Base-by-base conservation (phyloP, 2,888 invertebrate species). In the Diaprepes abbreviatus region DNA sequence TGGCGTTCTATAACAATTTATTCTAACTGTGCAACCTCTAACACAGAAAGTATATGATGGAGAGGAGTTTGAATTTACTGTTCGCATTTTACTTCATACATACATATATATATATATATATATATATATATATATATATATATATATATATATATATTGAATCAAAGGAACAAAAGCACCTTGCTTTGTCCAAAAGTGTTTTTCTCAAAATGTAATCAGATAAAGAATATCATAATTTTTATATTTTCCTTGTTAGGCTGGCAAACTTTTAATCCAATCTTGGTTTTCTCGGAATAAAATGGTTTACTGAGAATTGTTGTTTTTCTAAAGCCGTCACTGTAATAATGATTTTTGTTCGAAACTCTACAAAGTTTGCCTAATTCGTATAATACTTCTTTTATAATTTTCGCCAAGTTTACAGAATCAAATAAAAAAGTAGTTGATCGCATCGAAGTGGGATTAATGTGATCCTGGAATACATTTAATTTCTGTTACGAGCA, bases 371-470 rank as follows among this genome's bases (percentile, higher is more conserved):
- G n/a, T 16, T 40, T 40, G 17, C 43, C 43, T 43, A 43, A 43
- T 43, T 43, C 43, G 3, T 19, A 19, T 21, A 43, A 21, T 9
- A 43, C 40, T 17, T 16, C 21, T 43, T 43, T 43, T 21, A 19
- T 43, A 43, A 43, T 43, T 43, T 43, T 36, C 19, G 2, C 21
- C 7, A 14, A 43, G n/a, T 43, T 43, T 43, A 43, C 43, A 43
- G 43, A 19, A 43, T 43, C 43, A 43, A 43, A 43, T 43, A 43
- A 43, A 43, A 17, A 43, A 43, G 43, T 43, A 43, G 7, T 19
- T 43, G 43, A 43, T 43, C 19, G 43, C n/a, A 21, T 21, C 21
- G 19, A 43, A 43, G 43, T n/a, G 4, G 43, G 43, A 43, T 43
- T 43, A 43, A 19, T 43, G n/a, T 43, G 19, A 43, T 43, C 43